These are phyloP conservation scores for Pardosa pseudoannulata DNA, from an alignment of 2,888 invertebrate species.

Conservation along the genomic window DNA sequence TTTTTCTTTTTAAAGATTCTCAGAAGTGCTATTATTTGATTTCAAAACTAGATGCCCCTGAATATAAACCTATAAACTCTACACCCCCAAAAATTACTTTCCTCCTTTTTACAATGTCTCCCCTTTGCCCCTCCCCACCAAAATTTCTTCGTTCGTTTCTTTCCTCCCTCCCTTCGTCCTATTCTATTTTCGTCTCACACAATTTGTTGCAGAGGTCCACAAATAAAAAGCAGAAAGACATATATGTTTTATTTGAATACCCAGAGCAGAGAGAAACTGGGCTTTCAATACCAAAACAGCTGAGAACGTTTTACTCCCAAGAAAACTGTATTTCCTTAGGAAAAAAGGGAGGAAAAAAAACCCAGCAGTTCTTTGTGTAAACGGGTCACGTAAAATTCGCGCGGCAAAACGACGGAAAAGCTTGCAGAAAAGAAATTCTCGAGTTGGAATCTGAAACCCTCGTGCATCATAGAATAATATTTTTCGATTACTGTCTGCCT, in stretches of 20 bases:
- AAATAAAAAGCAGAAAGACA: neutral
- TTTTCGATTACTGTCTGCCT: neutral
- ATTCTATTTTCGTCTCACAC: neutral
- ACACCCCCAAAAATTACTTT: neutral
- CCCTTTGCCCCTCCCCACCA: neutral
- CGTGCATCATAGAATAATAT: neutral
- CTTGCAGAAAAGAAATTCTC: neutral
- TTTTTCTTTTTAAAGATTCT: too few relatives aligned
- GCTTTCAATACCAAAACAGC: neutral
- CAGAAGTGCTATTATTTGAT: too few relatives aligned
- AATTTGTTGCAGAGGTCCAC: neutral
- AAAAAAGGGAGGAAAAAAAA: too few relatives aligned
- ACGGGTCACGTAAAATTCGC: neutral
- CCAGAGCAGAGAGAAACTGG: too few relatives aligned
- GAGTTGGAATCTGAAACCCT: neutral
- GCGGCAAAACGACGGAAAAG: neutral
- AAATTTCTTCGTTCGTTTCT: too few relatives aligned
- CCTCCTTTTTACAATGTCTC: neutral
- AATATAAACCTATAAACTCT: neutral
- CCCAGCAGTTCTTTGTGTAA: neutral
- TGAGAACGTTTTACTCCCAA: neutral
- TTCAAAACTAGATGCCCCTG: neutral
- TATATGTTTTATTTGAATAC: neutral
- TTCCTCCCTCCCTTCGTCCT: too few relatives aligned
- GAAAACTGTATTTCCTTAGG: constrained; percentile 7